Evolutionary conservation across 2,113 vertebrate genomes (phyloP).

Genomic region (Syngnathus floridae): DNA sequence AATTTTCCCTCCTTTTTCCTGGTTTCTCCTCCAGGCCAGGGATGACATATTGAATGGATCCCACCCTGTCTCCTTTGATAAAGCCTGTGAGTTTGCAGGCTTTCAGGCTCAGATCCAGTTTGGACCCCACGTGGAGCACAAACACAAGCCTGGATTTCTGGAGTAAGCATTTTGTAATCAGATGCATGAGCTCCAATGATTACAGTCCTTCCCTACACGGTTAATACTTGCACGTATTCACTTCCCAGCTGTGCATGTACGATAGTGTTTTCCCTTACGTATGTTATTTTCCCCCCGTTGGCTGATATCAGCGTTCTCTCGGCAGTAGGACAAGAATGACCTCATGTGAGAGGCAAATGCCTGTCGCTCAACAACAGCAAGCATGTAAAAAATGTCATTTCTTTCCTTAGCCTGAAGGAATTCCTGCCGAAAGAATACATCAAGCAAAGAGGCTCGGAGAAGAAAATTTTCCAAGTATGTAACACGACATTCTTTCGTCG

Average conservation of each 20-base stretch:
- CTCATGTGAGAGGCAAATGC: slow-evolving; percentile 58
- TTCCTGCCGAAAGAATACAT: slow-evolving; percentile 79
- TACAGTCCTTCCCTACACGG: neutral
- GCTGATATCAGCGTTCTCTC: slow-evolving; percentile 54
- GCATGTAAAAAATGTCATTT: slow-evolving; percentile 50
- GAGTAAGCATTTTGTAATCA: slow-evolving; percentile 76
- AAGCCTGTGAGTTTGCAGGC: slow-evolving; percentile 94
- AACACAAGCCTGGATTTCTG: slow-evolving; percentile 97
- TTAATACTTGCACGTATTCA: slow-evolving; percentile 13
- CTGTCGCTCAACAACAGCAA: slow-evolving; percentile 40
- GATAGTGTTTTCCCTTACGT: slow-evolving; percentile 35
- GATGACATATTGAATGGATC: slow-evolving; percentile 98
- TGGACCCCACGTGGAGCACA: slow-evolving; percentile 94
- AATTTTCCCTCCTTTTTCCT: slow-evolving; percentile 11
- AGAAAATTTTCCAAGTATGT: slow-evolving; percentile 78
- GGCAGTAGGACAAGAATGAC: slow-evolving; percentile 48
- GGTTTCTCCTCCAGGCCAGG: slow-evolving; percentile 77
- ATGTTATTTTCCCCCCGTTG: slow-evolving; percentile 38
- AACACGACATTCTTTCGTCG: neutral
- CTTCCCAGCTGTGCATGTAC: slow-evolving; percentile 22
- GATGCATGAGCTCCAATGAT: slow-evolving; percentile 15
- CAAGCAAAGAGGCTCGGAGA: slow-evolving; percentile 76
- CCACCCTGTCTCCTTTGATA: slow-evolving; percentile 97
- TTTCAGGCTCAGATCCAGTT: slow-evolving; percentile 99
- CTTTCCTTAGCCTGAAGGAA: slow-evolving; percentile 72